Percentiles rank a stretch among this genome's conserved stretches.
These are phyloP conservation scores for Epinotia ramella DNA, from an alignment of 2,888 invertebrate species.

Conservation along the genomic window DNA sequence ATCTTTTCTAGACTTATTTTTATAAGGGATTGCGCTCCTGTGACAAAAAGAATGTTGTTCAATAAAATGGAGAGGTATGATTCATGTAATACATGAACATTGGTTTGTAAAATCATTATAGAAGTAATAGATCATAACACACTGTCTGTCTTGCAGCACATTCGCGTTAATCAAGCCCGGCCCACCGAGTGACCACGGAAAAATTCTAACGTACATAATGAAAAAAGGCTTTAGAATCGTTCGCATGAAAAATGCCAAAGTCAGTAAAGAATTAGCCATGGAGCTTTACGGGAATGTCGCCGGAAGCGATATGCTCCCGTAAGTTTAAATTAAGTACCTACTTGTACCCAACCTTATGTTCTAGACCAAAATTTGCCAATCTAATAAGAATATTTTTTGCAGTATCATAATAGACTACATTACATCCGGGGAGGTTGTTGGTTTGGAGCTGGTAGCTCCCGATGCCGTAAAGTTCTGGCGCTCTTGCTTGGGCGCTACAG, in stretches of 20 bases:
- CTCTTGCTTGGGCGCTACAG: slow-evolving; percentile 87
- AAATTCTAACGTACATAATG: slow-evolving; percentile 89
- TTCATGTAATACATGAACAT: not conserved
- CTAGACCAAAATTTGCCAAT: not conserved
- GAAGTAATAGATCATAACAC: not conserved
- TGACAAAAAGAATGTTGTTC: slow-evolving; percentile 85
- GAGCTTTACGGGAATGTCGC: slow-evolving; percentile 86
- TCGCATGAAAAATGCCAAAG: slow-evolving; percentile 89
- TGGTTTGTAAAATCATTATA: not conserved
- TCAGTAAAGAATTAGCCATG: slow-evolving; percentile 88
- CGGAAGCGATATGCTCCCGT: slow-evolving; percentile 87
- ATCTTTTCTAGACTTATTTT: slow-evolving; percentile 90
- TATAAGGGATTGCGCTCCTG: slow-evolving; percentile 89
- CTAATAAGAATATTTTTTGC: not conserved
- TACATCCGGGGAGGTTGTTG: slow-evolving; percentile 89
- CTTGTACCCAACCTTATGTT: not conserved
- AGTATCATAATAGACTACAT: slow-evolving; percentile 87
- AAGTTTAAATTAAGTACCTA: slow-evolving; percentile 62
- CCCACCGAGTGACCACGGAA: slow-evolving; percentile 89
- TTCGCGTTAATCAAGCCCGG: slow-evolving; percentile 93
- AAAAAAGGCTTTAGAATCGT: slow-evolving; percentile 87
- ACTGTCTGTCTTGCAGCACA: slow-evolving; percentile 81
- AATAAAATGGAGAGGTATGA: slow-evolving; percentile 28
- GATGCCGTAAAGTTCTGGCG: slow-evolving; percentile 88
- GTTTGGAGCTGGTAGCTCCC: slow-evolving; percentile 90